Evolutionary conservation across 2,888 invertebrate species (phyloP), one percentile per base, ranked within the genome.

Genomic region (Polydrusus pterygomalis): DNA sequence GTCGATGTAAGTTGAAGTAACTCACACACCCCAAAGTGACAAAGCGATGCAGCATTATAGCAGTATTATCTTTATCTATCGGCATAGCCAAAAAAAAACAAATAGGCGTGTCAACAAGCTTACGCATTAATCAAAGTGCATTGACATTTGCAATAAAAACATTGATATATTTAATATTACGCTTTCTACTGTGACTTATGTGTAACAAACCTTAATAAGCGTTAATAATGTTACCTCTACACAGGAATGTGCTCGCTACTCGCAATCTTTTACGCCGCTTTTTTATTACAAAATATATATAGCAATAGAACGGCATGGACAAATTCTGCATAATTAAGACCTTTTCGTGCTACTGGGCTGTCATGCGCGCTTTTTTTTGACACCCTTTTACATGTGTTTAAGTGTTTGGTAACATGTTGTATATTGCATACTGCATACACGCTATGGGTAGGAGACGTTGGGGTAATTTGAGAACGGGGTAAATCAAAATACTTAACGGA

Each of bases 141-240:
- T 38, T 60, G 58, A 60, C 58, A 60, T 60, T 60, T 40, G 15
- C 58, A 38, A 60, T 38, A 60, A 40, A 38, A 60, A 60, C 34
- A 60, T 60, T 60, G 38, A 60, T 60, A 60, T 13, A n/a, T n/a
- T n/a, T n/a, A n/a, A n/a, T n/a, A 60, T 38, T 60, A 18, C 58
- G 58, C 58, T 60, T 60, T 60, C 58, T 60, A 60, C 58, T 60
- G 58, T 60, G 58, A 38, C 38, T 38, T 60, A 60, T 60, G 58
- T 60, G 58, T 60, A 60, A 60, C 38, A 60, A 60, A 40, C 38
- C 58, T 60, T 7, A 58, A 58, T 58, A 60, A 60, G 58, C 58
- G 38, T 60, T 38, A 38, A 60, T 60, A 60, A 60, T 38, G 18
- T 60, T 60, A 38, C 58, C 38, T 60, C 2, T 60, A 60, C 38